Evolutionary conservation across 2,888 invertebrate genomes (phyloP).

Genomic region (Hirtodrosophila duncani): DNA sequence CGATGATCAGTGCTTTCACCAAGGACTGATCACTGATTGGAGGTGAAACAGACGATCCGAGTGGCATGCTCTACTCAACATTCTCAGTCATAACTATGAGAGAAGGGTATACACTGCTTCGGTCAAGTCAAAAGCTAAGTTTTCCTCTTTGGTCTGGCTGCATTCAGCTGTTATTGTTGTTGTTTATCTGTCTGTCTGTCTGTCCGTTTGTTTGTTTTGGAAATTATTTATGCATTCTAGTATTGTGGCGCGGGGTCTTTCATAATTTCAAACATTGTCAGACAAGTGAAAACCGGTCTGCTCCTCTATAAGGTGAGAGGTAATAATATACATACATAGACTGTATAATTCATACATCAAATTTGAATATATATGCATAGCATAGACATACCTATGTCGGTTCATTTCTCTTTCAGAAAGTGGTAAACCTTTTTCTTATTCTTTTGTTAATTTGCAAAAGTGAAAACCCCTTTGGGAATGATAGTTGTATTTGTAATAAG

Average conservation of each 20-base stretch:
- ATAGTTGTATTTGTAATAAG: constrained; percentile 13
- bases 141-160: constrained; percentile 4
- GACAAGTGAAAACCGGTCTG: constrained; percentile 60
- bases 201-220: constrained; percentile 25
- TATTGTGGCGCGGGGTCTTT: constrained; percentile 31
- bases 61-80: no score
- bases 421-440: no score
- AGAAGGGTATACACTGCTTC: no score
- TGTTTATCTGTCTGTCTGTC: constrained; percentile 1
- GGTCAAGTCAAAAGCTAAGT: no score
- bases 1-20: no score
- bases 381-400: background rate
- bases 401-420: constrained; percentile 11
- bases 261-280: constrained; percentile 41
- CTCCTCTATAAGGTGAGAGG: constrained; percentile 9
- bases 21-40: no score
- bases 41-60: no score
- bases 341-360: constrained; percentile 25
- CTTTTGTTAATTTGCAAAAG: constrained; percentile 61
- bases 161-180: constrained; percentile 4
- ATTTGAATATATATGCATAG: constrained; percentile 8
- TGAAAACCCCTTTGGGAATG: constrained; percentile 52
- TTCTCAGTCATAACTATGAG: no score
- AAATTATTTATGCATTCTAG: constrained; percentile 62
- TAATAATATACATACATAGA: background rate